Evolutionary conservation across 2,113 vertebrate species (phyloP).

Genomic region (Hippocampus comes): DNA sequence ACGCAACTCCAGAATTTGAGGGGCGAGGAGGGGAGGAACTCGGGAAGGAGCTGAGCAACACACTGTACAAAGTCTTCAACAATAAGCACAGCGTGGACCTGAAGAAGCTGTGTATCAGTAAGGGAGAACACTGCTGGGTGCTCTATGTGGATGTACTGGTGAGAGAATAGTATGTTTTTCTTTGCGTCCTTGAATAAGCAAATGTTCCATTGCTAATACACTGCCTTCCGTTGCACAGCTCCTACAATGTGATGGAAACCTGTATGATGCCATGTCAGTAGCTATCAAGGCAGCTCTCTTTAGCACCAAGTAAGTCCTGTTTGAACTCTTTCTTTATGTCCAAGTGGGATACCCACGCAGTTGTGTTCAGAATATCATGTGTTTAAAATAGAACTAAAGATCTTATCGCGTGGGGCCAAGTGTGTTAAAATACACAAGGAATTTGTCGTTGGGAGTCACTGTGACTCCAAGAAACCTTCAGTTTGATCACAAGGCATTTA

Average conservation of each 20-base stretch:
- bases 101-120: conserved; percentile 81
- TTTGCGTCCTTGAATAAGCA: background rate
- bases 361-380: no score
- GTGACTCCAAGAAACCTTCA: no score
- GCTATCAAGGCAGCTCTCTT: conserved; percentile 98
- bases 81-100: conserved; percentile 81
- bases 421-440: no score
- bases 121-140: conserved; percentile 93
- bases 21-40: conserved; percentile 95
- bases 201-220: background rate
- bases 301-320: conserved; percentile 82
- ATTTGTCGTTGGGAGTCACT: no score
- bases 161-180: conserved; percentile 46
- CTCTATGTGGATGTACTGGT: conserved; percentile 97
- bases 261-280: conserved; percentile 90
- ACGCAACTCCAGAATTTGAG: conserved; percentile 93
- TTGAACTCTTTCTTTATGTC: background rate
- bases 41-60: conserved; percentile 86
- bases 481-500: no score
- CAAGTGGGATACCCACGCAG: background rate
- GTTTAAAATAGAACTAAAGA: no score
- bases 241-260: conserved; percentile 92
- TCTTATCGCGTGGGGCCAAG: no score
- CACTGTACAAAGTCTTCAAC: conserved; percentile 87
- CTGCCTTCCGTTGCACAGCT: conserved; percentile 71